Evolutionary conservation across 1,140 invertebrate genomes (phyloP).

Genomic region (Pantala flavescens): DNA sequence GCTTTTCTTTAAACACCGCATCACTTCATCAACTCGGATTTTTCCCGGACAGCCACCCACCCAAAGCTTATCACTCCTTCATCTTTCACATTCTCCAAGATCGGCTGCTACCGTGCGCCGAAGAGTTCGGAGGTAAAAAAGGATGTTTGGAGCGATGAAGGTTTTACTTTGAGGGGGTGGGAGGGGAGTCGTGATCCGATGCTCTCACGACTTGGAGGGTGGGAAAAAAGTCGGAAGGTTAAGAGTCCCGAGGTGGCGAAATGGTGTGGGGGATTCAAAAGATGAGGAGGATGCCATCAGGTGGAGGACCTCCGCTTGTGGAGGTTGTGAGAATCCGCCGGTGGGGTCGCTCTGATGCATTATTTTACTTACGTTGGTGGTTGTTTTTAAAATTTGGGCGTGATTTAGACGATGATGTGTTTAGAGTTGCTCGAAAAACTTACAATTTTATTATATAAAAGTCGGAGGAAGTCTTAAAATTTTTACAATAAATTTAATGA

Average conservation of each 20-base stretch:
- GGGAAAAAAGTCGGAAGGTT: not conserved
- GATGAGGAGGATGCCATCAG: not conserved
- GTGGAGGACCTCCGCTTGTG: not conserved
- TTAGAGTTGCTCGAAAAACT: too few relatives aligned
- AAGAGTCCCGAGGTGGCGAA: not conserved
- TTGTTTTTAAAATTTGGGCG: too few relatives aligned
- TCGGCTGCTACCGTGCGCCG: too few relatives aligned
- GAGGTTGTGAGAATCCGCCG: not conserved
- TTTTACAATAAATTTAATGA: too few relatives aligned
- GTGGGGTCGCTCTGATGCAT: not conserved
- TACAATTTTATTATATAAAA: too few relatives aligned
- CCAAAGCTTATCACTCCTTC: too few relatives aligned
- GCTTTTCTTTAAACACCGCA: constrained; percentile 1
- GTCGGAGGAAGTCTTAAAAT: too few relatives aligned
- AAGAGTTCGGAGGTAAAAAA: not conserved
- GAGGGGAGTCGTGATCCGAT: not conserved
- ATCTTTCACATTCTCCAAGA: too few relatives aligned
- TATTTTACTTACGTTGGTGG: too few relatives aligned
- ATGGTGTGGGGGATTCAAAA: not conserved
- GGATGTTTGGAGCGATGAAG: too few relatives aligned
- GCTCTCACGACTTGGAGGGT: not conserved
- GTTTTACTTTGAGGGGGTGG: not conserved
- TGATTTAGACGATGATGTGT: too few relatives aligned
- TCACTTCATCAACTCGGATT: constrained; percentile 3
- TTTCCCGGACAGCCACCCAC: not conserved